Evolutionary conservation across 2,888 invertebrate species (phyloP).

Genomic region (Agriopis marginaria): DNA sequence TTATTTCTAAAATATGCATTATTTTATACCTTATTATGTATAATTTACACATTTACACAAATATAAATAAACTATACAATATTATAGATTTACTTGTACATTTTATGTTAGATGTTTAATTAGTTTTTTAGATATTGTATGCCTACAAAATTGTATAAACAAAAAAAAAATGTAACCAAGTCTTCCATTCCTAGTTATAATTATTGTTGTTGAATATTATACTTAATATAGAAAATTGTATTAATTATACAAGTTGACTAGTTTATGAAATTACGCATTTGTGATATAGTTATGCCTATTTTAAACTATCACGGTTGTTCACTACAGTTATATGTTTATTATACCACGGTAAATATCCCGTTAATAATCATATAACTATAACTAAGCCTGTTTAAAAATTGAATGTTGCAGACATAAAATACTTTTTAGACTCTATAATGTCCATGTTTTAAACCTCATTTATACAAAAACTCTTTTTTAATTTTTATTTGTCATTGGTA

Average conservation of each 20-base stretch:
- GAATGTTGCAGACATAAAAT: not conserved
- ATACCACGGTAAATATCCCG: too few species aligned
- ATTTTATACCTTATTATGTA: not conserved
- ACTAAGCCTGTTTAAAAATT: slow-evolving; percentile 25
- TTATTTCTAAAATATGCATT: not conserved
- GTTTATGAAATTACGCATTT: slow-evolving; percentile 50
- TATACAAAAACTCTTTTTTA: not conserved
- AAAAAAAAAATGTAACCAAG: slow-evolving; percentile 45
- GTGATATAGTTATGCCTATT: slow-evolving; percentile 49
- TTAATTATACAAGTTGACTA: slow-evolving; percentile 57
- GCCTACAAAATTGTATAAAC: slow-evolving; percentile 13
- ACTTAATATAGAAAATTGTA: slow-evolving; percentile 33
- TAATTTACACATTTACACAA: slow-evolving; percentile 1
- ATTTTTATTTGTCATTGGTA: not conserved
- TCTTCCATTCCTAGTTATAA: slow-evolving; percentile 55
- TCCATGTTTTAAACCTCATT: not conserved
- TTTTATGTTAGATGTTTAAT: slow-evolving; percentile 5
- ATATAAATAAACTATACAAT: not conserved
- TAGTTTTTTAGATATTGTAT: slow-evolving; percentile 6
- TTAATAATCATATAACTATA: too few species aligned
- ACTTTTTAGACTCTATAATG: not conserved
- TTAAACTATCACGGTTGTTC: slow-evolving; percentile 3
- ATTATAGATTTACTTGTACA: slow-evolving; percentile 5
- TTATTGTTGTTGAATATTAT: slow-evolving; percentile 44
- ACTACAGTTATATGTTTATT: too few species aligned